A percentile compares a stretch with the other conserved stretches of the same genome.
Conservation (phyloP, 2,113 vertebrate genomes). For the Xenus cinereus region DNA sequence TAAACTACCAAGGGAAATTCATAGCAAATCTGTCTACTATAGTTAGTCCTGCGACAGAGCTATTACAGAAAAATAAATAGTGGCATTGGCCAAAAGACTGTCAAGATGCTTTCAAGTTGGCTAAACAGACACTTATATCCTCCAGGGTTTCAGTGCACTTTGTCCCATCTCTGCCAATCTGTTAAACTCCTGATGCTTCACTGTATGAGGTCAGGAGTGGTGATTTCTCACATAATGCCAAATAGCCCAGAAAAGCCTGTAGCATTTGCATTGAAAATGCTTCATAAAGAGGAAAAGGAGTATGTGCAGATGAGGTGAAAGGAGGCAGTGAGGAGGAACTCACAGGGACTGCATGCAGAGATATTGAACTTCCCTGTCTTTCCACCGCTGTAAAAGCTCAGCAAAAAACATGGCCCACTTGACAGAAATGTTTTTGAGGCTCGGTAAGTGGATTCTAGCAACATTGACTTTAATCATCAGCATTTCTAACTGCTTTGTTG, state of each 20-base stretch:
- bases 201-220: constrained; percentile 46
- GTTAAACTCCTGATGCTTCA: constrained; percentile 57
- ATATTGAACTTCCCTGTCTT: background rate
- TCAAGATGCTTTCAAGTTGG: constrained; percentile 53
- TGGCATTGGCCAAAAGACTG: constrained; percentile 63
- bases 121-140: constrained; percentile 47
- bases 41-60: constrained; percentile 32
- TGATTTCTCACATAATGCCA: constrained; percentile 57
- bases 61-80: constrained; percentile 66
- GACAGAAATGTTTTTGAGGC: background rate
- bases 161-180: constrained; percentile 51
- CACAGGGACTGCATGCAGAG: background rate
- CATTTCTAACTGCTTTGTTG: background rate
- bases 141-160: constrained; percentile 45
- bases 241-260: constrained; percentile 47
- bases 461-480: background rate
- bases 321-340: background rate
- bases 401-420: background rate
- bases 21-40: constrained; percentile 20
- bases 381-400: background rate
- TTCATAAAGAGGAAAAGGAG: constrained; percentile 9
- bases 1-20: constrained; percentile 59
- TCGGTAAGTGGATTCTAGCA: background rate
- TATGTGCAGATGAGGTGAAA: background rate
- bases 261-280: constrained; percentile 45